Evolutionary conservation across 2,797 vertebrate genomes (phyloP), one percentile per base, ranked within the genome.

Genomic region (Danio kyathit): DNA sequence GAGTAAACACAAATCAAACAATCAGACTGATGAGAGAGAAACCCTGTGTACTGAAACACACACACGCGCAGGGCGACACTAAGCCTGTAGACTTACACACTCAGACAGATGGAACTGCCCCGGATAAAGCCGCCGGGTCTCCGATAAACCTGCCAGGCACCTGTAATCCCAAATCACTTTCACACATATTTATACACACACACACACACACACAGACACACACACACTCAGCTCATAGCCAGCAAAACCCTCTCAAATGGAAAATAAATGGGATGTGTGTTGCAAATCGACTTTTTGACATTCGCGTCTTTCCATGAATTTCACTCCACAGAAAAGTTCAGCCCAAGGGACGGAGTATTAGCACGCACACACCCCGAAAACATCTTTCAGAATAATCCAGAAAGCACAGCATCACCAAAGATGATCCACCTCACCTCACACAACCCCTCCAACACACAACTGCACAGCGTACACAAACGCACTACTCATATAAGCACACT

Each of bases 131-230:
- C 82, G 83, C 76, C 46, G 69, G 76, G 73, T 79, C 83, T 84
- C 79, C 82, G 86, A 91, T 90, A 89, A 91, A 86, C 76, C 86
- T 83, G 57, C 69, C 84, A 70, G 83, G 85, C 84, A 88, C 87
- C 87, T 89, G 84, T 88, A 89, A 90, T 89, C 89, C 90, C 81
- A 86, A 84, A 86, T 81, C 83, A 70, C 69, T 82, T 77, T 60
- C 83, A 86, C 74, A 80, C 78, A 81, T 63, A 66, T 78, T 4
- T 44, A 84, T 51, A 75, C 52, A 40, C 29, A 61, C 43, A 77
- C 46, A 77, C 57, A 76, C 56, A 64, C 74, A 74, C 46, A 49
- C 13, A 64, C n/a, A n/a, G n/a, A n/a, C n/a, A n/a, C 48, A 67
- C 65, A 76, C 29, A 78, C 43, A 77, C 52, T 60, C 38, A 64